A percentile compares a stretch with the other conserved stretches of the same genome.
phyloP scores from a whole-genome alignment of 2,113 vertebrate species.

The Neolamprologus variostigma region DNA sequence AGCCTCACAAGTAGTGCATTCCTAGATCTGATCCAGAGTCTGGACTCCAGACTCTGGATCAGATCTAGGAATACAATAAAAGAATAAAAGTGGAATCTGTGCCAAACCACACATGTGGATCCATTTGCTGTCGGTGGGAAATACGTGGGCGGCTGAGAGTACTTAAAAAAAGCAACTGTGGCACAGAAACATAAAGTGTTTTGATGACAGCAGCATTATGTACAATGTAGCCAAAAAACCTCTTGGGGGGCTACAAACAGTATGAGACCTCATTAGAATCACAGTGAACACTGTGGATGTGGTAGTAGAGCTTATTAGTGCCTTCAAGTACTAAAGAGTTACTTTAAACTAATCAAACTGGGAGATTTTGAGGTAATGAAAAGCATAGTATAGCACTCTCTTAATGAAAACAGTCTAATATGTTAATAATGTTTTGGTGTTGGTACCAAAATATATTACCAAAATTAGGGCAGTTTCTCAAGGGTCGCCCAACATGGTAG shows the following conservation, averaged over 20 bases:
- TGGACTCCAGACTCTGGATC: background rate
- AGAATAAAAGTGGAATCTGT: background rate
- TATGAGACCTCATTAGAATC: background rate
- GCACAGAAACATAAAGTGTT: background rate
- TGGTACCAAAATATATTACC: background rate
- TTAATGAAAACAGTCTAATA: background rate
- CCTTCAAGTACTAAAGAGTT: background rate
- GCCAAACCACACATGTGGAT: background rate
- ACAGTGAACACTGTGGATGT: background rate
- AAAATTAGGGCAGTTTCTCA: background rate
- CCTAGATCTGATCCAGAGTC: background rate
- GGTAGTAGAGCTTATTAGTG: background rate
- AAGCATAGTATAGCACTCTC: background rate
- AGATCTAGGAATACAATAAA: too few species aligned
- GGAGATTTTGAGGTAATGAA: background rate
- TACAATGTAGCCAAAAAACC: background rate
- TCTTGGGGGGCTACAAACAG: background rate
- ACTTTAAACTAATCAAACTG: background rate
- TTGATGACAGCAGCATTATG: background rate
- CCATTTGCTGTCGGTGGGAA: background rate
- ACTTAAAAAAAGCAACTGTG: background rate
- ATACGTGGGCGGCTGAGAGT: background rate
- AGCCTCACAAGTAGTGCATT: background rate
- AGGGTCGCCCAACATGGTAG: fast-evolving
- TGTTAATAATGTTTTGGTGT: background rate